A percentile compares a stretch with the other conserved stretches of the same genome.
These are phyloP conservation scores for Pygoscelis antarcticus DNA, from an alignment of 2,113 vertebrate species.

Conservation along the genomic window DNA sequence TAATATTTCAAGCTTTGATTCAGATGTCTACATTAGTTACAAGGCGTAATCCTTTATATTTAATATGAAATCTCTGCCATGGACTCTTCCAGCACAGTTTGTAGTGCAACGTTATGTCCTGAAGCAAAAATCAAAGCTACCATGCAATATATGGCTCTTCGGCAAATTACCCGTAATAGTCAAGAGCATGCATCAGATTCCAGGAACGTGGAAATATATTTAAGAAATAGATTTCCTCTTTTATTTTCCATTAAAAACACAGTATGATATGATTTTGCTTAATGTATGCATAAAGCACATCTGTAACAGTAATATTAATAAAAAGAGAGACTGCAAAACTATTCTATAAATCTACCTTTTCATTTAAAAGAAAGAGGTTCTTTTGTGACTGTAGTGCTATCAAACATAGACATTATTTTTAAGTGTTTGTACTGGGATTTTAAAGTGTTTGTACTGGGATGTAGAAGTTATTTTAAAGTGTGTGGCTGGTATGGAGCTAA, in stretches of 20 bases:
- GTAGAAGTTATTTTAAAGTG: neutral
- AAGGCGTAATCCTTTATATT: neutral
- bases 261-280: neutral
- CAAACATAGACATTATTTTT: neutral
- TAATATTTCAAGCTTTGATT: constrained; percentile 29
- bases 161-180: neutral
- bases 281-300: neutral
- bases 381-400: neutral
- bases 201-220: neutral
- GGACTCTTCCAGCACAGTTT: neutral
- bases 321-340: neutral
- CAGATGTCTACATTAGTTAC: neutral
- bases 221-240: neutral
- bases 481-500: neutral
- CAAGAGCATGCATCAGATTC: neutral
- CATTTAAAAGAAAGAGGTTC: neutral
- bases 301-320: neutral
- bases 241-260: neutral
- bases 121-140: neutral
- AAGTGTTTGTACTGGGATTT: neutral
- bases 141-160: neutral
- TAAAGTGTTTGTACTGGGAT: neutral
- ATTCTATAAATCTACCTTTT: neutral
- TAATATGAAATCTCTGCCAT: neutral
- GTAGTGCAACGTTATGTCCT: neutral